Conservation (phyloP, 2,113 vertebrate genomes). For the Syngnathus floridae region DNA sequence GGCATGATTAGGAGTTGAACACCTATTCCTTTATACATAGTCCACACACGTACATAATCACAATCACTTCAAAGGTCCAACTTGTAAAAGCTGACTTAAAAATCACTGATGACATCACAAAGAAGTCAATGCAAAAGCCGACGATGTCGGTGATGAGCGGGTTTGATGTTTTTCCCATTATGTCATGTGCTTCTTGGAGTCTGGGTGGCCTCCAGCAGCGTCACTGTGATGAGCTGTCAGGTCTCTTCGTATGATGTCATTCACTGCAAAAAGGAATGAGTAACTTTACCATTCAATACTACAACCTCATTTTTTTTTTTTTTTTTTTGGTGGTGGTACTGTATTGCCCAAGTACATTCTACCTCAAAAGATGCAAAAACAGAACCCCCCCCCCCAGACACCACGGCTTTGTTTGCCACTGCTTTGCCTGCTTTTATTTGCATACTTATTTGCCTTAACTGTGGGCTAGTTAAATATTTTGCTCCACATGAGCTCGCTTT, state of each 20-base stretch:
- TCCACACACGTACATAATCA: background rate
- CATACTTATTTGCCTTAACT: slow-evolving; percentile 72
- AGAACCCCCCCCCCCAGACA: no score
- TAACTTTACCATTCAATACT: background rate
- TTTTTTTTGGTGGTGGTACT: no score
- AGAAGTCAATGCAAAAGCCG: background rate
- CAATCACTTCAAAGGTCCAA: background rate
- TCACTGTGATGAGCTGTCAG: slow-evolving; percentile 80
- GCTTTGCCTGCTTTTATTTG: slow-evolving; percentile 39
- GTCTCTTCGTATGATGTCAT: slow-evolving; percentile 96
- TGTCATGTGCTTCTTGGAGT: background rate
- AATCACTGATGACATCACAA: slow-evolving; percentile 1
- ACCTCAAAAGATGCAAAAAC: background rate
- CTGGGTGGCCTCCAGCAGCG: slow-evolving; percentile 57
- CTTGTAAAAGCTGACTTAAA: slow-evolving; percentile 3
- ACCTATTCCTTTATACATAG: background rate
- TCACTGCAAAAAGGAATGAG: slow-evolving; percentile 70
- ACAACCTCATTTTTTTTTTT: background rate
- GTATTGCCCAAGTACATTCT: background rate
- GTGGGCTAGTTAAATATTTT: slow-evolving; percentile 70
- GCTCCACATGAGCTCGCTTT: background rate
- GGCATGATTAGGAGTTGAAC: background rate
- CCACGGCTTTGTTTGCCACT: slow-evolving; percentile 11
- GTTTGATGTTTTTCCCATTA: background rate
- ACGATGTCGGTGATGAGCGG: background rate